Base-by-base conservation (phyloP, 2,888 invertebrate species). In the Scaptomyza caliginosa region DNA sequence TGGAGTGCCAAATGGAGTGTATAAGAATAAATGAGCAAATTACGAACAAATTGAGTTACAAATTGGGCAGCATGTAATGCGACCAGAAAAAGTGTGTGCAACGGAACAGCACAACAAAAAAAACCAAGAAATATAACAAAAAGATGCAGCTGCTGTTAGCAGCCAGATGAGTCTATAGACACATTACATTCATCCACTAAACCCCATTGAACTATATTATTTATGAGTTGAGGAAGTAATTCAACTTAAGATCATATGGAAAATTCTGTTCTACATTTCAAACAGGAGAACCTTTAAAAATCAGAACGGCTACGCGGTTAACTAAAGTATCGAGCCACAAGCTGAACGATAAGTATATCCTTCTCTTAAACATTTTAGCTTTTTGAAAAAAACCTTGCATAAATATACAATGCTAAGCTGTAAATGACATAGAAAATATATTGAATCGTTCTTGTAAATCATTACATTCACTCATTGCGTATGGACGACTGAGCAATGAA, bases 21-120 rank as follows among this genome's bases (percentile, higher is more conserved):
- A 62, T 67, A 56, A 49, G 57, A 67, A 72, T 72, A 80, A 80
- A 83, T 86, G 77, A 86, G 80, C 80, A 86, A 83, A 79, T 80
- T 79, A 75, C 51, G 48, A 43, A 63, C 74, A 77, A 77, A 81
- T 81, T 60, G 74, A 63, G 64, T 62, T 62, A 58, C 79, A 86
- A 79, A 68, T 76, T 64, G 63, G 63, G 74, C 78, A 62, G 56
- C 62, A 56, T 60, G 74, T 56, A 69, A 45, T 38, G 26, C 21
- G 36, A 36, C 30, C 17, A 21, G n/a, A n/a, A 10, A 30, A 19
- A 10, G 21, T 26, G 26, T 38, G 38, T 19, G n/a, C 4, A 26
- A 34, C 43, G 11, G 30, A 23, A 46, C 43, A 21, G 11, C 28
- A 26, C 13, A 30, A 19, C n/a, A 28, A 36, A 23, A 46, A 32